Evolutionary conservation across 2,888 invertebrate genomes (phyloP), one percentile per base, ranked within the genome.

Genomic region (Patella caerulea): DNA sequence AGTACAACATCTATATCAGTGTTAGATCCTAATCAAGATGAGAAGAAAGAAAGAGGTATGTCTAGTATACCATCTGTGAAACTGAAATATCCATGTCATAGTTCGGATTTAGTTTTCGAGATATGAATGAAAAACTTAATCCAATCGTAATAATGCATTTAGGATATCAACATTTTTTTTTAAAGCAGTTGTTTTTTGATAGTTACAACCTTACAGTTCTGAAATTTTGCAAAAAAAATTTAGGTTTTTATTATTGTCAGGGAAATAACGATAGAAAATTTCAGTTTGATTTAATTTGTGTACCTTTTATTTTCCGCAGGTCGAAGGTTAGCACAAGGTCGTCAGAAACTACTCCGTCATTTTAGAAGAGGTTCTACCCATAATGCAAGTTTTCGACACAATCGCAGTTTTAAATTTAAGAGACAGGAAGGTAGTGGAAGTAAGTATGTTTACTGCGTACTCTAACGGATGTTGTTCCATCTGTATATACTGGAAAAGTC

Each of bases 371-470:
- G 92, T 29, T 91, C 92, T 12, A 74, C 77, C 24, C 90, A 90
- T 76, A 92, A 91, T 82, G 86, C 92, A 15, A 92, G 92, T 80
- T 92, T 92, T 84, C 87, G 92, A 78, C 88, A 91, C 76, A 89
- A 89, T 82, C 85, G 92, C 74, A 92, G 92, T 82, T 91, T 92
- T 82, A 91, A 92, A 81, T 79, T 92, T 78, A 90, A 97, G 96
- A 89, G 98, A 97, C 89, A 97, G 96, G 82, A 82, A n/a, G 82
- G 81, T 19, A 78, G 81, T 12, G 81, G 86, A 79, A 88, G 88
- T 88, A 79, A 81, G 85, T 82, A 71, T 45, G 7, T 45, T 0
- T 45, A 45, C 45, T 24, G 1, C 24, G 24, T 24, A 24, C 24
- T 24, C 1, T 24, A 24, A 24, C 9, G 7, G 0, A 45, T 7